Percentiles rank a stretch among this genome's conserved stretches.
phyloP scores from a whole-genome alignment of 2,888 invertebrate genomes.

The Noctua pronuba region DNA sequence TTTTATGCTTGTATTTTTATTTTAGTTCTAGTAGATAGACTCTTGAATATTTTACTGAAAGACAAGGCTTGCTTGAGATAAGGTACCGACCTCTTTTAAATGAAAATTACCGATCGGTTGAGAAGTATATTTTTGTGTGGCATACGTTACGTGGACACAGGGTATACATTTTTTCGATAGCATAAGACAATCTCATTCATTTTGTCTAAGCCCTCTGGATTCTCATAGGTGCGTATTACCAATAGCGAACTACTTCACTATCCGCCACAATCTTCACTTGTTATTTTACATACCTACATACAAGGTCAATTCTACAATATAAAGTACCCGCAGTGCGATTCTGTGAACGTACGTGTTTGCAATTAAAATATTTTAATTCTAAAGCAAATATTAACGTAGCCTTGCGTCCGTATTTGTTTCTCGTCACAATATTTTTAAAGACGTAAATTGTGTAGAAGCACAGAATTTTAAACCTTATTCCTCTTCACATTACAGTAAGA shows the following conservation, averaged over 20 bases:
- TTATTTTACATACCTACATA: slow-evolving; percentile 29
- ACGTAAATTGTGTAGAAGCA: slow-evolving; percentile 1
- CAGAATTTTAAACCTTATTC: slow-evolving; percentile 18
- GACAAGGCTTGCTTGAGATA: background rate
- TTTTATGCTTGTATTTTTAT: slow-evolving; percentile 5
- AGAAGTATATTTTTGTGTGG: background rate
- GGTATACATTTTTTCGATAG: background rate
- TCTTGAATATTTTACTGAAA: background rate
- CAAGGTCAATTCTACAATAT: slow-evolving; percentile 41
- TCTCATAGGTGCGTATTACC: background rate
- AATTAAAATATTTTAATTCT: slow-evolving; percentile 64
- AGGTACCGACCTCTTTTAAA: background rate
- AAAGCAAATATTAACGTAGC: slow-evolving; percentile 53
- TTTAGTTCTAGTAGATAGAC: background rate
- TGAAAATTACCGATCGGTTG: background rate
- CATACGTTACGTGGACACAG: background rate
- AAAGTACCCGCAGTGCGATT: slow-evolving; percentile 47
- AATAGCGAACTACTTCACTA: background rate
- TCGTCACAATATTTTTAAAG: slow-evolving; percentile 38
- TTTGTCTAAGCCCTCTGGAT: background rate
- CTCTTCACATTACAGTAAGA: fast-evolving
- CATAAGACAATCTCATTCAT: background rate
- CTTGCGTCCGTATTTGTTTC: slow-evolving; percentile 48
- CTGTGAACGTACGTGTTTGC: slow-evolving; percentile 35
- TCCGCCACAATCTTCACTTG: slow-evolving; percentile 11